phyloP scores from a whole-genome alignment of 2,888 invertebrate species.

The Dugesia japonica region DNA sequence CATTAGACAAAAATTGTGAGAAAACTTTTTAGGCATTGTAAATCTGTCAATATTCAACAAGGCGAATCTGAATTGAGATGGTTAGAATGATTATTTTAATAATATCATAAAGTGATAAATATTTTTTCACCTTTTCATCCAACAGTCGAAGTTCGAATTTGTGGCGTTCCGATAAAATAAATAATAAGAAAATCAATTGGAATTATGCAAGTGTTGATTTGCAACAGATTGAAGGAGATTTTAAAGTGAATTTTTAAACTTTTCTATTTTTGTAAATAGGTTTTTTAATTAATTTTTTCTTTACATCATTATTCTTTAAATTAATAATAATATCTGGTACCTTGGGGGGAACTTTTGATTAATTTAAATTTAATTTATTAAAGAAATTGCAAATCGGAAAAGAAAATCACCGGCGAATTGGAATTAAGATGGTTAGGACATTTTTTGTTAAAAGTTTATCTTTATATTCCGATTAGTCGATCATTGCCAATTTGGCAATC shows the following conservation, averaged over 20 bases:
- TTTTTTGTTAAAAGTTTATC: neutral
- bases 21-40: no score
- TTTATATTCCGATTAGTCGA: neutral
- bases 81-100: no score
- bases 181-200: neutral
- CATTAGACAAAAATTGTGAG: no score
- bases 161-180: neutral
- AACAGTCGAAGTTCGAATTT: neutral
- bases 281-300: no score
- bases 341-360: neutral
- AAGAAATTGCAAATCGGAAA: slow-evolving; percentile 9
- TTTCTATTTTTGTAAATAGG: no score
- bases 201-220: neutral
- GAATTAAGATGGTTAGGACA: slow-evolving; percentile 1
- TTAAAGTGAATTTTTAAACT: slow-evolving; percentile 20
- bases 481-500: slow-evolving; percentile 17
- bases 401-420: neutral
- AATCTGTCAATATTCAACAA: no score
- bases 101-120: no score
- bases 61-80: no score
- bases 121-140: no score
- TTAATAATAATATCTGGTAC: neutral
- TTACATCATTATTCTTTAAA: no score
- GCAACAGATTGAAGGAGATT: neutral
- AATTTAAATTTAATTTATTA: neutral